Evolutionary conservation across 2,113 vertebrate species (phyloP), one percentile per base, ranked within the genome.

Genomic region (Pangasianodon gigas): DNA sequence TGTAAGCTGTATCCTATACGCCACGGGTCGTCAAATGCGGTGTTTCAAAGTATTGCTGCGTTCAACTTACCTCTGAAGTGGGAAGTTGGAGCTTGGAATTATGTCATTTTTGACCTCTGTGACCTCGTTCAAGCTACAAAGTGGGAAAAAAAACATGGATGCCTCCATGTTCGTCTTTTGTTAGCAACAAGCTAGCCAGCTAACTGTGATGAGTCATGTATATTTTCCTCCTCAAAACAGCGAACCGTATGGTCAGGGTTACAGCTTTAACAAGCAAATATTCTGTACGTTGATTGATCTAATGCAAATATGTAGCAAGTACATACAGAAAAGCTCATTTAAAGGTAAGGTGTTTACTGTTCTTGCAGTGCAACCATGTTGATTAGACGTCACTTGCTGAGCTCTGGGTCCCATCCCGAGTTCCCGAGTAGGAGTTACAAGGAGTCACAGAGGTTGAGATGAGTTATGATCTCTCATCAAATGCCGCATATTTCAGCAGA

Each of bases 1-100:
- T 79, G n/a, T 26, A 67, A 67, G 0, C 29, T 67, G 65, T n/a
- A 87, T 71, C 21, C 14, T 92, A 88, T 88, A 85, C 80, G 51
- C 86, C 84, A 51, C 24, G 44, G 21, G 24, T 14, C 46, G 26
- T 79, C 46, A 51, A 48, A 79, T 79, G 24, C 44, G 4, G 2
- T 26, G 26, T 26, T 79, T 79, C 10, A 26, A 52, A 32, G 26
- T 32, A n/a, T n/a, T 52, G 4, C 79, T n/a, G 26, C 79, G 2
- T 6, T 51, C 24, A 26, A 29, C 7, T 26, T 48, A 16, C 26
- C 29, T n/a, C 48, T 7, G 77, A n/a, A 18, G 48, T 80, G 29
- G 26, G 62, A 26, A 62, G 60, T 24, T 19, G 19, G 44, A 14
- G 29, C 41, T 14, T 46, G 32, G 32, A 18, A 2, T 41, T 18